These are phyloP conservation scores for Cyprinella venusta DNA, from an alignment of 2,797 vertebrate species.

Conservation along the genomic window DNA sequence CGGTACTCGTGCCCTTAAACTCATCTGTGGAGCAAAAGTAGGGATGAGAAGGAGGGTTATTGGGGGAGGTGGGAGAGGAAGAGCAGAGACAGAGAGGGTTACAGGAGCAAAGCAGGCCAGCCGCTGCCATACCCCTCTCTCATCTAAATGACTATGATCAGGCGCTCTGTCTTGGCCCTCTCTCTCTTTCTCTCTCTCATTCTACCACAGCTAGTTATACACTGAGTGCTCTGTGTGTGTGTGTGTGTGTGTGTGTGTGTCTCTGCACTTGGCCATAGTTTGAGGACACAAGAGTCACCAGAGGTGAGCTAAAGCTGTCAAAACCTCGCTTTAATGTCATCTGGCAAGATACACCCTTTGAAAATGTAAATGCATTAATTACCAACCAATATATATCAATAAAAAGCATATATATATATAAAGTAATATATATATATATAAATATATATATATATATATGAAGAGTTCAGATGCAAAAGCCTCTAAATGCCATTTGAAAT, in stretches of 20 bases:
- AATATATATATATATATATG: no score
- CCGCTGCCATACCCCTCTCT: slow-evolving; percentile 46
- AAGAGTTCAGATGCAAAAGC: no score
- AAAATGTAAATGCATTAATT: neutral
- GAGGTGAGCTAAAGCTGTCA: slow-evolving; percentile 7
- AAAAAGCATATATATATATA: no score
- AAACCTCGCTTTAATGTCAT: neutral
- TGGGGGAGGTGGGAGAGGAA: slow-evolving; percentile 38
- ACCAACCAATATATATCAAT: neutral
- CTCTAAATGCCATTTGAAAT: no score
- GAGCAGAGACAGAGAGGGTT: slow-evolving; percentile 45
- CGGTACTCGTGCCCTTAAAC: slow-evolving; percentile 93
- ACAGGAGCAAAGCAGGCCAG: slow-evolving; percentile 48
- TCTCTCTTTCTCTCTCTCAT: neutral
- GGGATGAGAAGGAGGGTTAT: neutral
- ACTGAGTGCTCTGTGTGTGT: slow-evolving; percentile 31
- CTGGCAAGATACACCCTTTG: neutral
- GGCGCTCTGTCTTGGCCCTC: neutral
- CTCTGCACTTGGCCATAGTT: neutral
- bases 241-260: slow-evolving; percentile 5
- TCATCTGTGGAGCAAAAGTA: slow-evolving; percentile 80
- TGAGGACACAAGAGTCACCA: neutral
- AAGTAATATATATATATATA: no score
- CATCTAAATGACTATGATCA: slow-evolving; percentile 22
- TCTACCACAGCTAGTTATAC: slow-evolving; percentile 46